Base-by-base conservation (phyloP, 2,888 invertebrate genomes). In the Ecdyonurus torrentis region DNA sequence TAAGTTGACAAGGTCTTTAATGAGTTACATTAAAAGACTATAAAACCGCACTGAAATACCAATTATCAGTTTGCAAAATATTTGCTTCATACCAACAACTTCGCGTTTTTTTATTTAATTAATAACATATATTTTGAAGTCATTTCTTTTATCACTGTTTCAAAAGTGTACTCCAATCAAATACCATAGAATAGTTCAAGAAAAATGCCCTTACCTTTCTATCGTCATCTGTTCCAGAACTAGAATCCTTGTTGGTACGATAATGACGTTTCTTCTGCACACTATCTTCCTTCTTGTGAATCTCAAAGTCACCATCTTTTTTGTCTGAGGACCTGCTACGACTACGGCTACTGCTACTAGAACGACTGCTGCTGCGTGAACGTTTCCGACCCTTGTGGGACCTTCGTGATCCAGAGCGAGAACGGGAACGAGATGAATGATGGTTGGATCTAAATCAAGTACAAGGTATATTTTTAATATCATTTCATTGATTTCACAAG, bases 241-340 rank as follows among this genome's bases (percentile, higher is more conserved):
- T 64, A 2, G 67, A 64, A 58, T 69, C 70, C 23, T 91, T 91
- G 63, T 89, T 90, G 63, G 77, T 78, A 18, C 91, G 82, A 72
- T 93, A 93, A 67, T 92, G 91, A 10, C 93, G 82, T 71, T 92
- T 92, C 73, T 90, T 90, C 73, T 92, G 91, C 15, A 88, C 82
- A 74, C 91, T 80, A 75, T 89, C 81, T 75, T 86, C 83, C 77
- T 91, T 86, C 77, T 89, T 79, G 70, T 85, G 77, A 67, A 86
- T 84, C 72, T 86, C 86, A 72, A 86, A 86, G 69, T 84, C 83
- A 64, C 76, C 79, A 66, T 81, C 79, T 63, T 71, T 70, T 37
- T 37, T 37, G n/a, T 20, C n/a, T 53, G 2, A 2, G 19, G 20
- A 23, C 50, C 61, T 52, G 7, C 20, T 50, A 23, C 61, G 55